Evolutionary conservation across 1,140 invertebrate genomes (phyloP).

Genomic region (Drosophila mauritiana): DNA sequence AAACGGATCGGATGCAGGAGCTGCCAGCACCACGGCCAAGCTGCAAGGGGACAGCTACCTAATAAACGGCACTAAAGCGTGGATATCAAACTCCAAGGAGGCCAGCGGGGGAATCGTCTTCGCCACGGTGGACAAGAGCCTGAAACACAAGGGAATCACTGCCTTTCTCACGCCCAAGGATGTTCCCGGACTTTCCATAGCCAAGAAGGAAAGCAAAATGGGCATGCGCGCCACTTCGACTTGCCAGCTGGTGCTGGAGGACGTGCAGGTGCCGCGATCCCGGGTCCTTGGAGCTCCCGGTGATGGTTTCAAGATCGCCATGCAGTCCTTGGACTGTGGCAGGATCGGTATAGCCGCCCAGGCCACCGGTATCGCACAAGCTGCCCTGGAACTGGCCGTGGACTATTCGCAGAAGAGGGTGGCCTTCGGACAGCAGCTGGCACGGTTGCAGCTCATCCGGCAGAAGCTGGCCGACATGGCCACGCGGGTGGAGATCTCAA

Average conservation of each 20-base stretch:
- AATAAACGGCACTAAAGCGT: conserved; percentile 97
- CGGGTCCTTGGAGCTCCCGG: conserved; percentile 91
- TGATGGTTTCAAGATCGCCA: conserved; percentile 97
- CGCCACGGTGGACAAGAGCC: conserved; percentile 95
- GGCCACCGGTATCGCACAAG: conserved; percentile 96
- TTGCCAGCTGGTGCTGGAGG: conserved; percentile 96
- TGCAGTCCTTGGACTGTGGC: conserved; percentile 94
- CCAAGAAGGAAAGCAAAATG: conserved; percentile 98
- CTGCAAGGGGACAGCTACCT: conserved; percentile 88
- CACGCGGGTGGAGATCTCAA: conserved; percentile 90
- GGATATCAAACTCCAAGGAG: conserved; percentile 97
- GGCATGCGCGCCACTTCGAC: conserved; percentile 97
- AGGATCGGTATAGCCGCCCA: conserved; percentile 96
- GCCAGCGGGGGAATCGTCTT: conserved; percentile 94
- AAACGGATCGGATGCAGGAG: conserved; percentile 95
- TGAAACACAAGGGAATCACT: conserved; percentile 96
- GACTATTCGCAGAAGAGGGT: conserved; percentile 95
- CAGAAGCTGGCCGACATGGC: conserved; percentile 97
- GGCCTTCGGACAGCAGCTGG: conserved; percentile 94
- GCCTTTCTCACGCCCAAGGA: conserved; percentile 95
- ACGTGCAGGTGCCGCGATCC: conserved; percentile 91
- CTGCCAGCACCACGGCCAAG: conserved; percentile 94
- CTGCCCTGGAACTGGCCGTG: conserved; percentile 95
- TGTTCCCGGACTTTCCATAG: conserved; percentile 89
- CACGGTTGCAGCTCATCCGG: conserved; percentile 95